phyloP scores from a whole-genome alignment of 2,888 invertebrate genomes.

The Drosophila acutilabella region DNA sequence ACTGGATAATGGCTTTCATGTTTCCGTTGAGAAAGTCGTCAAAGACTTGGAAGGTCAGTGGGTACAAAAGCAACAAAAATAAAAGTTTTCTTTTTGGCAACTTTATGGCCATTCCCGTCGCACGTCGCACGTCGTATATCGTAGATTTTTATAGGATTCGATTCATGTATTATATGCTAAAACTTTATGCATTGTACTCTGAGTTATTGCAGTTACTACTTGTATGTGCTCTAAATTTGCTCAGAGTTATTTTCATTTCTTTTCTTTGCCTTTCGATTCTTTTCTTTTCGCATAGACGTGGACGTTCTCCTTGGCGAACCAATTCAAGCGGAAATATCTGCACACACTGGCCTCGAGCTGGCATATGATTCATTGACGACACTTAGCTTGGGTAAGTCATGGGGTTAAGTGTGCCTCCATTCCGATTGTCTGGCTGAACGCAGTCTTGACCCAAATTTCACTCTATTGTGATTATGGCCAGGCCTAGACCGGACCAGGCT shows the following conservation, averaged over 20 bases:
- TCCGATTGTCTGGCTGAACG: slow-evolving; percentile 38
- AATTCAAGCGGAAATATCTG: slow-evolving; percentile 90
- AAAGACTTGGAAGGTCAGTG: slow-evolving; percentile 88
- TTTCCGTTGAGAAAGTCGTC: slow-evolving; percentile 87
- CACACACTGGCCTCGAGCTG: slow-evolving; percentile 91
- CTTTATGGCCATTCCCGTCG: slow-evolving; percentile 49
- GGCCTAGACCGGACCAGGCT: neutral
- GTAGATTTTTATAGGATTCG: slow-evolving; percentile 62
- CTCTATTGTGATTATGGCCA: slow-evolving; percentile 19
- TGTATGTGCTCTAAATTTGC: slow-evolving; percentile 35
- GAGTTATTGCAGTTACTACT: slow-evolving; percentile 52
- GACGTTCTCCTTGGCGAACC: slow-evolving; percentile 91
- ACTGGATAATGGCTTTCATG: slow-evolving; percentile 87
- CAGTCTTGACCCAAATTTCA: slow-evolving; percentile 67
- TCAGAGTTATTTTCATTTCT: slow-evolving; percentile 29
- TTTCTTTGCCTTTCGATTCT: slow-evolving; percentile 3
- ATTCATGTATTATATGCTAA: slow-evolving; percentile 63
- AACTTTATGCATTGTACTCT: slow-evolving; percentile 68
- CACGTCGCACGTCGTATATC: slow-evolving; percentile 4
- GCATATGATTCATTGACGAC: slow-evolving; percentile 90
- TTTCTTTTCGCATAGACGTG: slow-evolving; percentile 86
- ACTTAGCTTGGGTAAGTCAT: slow-evolving; percentile 88
- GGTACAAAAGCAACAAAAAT: slow-evolving; percentile 12
- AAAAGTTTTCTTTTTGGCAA: slow-evolving; percentile 48
- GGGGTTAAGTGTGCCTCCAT: slow-evolving; percentile 46